Base-by-base conservation (phyloP, 23 tunicate genomes). In the Clavelina lepadiformis region DNA sequence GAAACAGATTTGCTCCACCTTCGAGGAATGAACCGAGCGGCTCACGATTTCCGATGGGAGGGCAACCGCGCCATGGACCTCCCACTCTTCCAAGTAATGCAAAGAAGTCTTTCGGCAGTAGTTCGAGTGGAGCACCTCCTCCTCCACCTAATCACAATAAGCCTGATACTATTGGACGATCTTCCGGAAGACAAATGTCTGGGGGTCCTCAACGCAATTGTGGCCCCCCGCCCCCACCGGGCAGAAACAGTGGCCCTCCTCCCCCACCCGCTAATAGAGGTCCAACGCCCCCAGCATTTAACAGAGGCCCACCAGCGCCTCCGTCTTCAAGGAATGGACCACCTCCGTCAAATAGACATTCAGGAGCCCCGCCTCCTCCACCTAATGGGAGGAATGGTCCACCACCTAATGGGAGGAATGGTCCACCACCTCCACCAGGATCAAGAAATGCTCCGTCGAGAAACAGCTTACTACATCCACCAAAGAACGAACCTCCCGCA, bases 121-220 rank as follows among this genome's bases (percentile, higher is more conserved):
- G 44, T 13, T 36, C 54, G 36, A 29, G 66, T 21, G 66, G 64
- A 8, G 62, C 71, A 51, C 73, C 82, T 2, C 82, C 82, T 11
- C 73, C 82, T 38, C 84, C 84, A 58, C 63, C 84, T 22, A 32
- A 46, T 35, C 19, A 57, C 23, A 44, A 58, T 33, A 78, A 78
- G 33, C 75, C 84, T 15, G 69, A 59, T 35, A 68, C 75, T 46
- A 47, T 78, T 31, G 84, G 84, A 3, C 37, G 75, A 34, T 44
- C 84, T 7, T 38, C 55, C 3, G 84, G 84, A 23, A 53, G 75
- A 58, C 80, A 74, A n/a, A n/a, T n/a, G 70, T 60, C 47, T 61
- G 80, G 80, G n/a, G 27, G 19, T 13, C 7, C 55, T 64, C 23
- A 18, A 53, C 18, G 21, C n/a, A 53, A n/a, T n/a, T 6, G 59